A percentile compares a stretch with the other conserved stretches of the same genome.
phyloP scores from a whole-genome alignment of 1,140 invertebrate genomes.

The Oscheius sp. region DNA sequence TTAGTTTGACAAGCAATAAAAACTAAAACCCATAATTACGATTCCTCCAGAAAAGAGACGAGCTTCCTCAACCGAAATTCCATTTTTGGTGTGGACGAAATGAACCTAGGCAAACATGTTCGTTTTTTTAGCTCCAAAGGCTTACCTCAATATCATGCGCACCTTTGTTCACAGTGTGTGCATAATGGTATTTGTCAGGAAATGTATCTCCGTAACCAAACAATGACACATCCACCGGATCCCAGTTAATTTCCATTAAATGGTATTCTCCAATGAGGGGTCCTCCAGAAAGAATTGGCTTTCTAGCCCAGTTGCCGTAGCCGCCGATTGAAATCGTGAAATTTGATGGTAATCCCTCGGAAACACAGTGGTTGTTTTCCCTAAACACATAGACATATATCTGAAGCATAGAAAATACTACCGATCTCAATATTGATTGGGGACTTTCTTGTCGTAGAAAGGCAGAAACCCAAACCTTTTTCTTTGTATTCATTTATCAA shows the following conservation, averaged over 20 bases:
- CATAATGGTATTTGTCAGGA: slow-evolving; percentile 1
- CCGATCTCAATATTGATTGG: too few relatives aligned
- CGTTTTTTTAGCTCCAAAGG: neutral
- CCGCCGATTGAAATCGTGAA: neutral
- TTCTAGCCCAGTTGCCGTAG: neutral
- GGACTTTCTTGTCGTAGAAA: too few relatives aligned
- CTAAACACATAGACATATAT: too few relatives aligned
- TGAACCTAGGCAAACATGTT: neutral
- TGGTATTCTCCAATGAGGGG: neutral
- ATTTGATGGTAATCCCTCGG: too few relatives aligned
- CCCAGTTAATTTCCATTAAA: neutral
- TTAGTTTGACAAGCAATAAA: too few relatives aligned
- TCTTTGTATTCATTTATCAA: too few relatives aligned
- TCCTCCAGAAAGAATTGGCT: slow-evolving; percentile 1
- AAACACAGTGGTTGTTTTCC: too few relatives aligned
- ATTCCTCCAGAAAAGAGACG: neutral
- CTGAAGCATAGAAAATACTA: too few relatives aligned
- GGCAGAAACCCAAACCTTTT: too few relatives aligned
- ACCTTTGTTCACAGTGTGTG: neutral
- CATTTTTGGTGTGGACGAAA: neutral
- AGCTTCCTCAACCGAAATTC: neutral
- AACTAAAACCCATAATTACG: too few relatives aligned
- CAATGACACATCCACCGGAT: neutral
- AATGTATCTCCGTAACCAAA: neutral
- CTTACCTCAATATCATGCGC: neutral